Evolutionary conservation across 2,113 vertebrate species (phyloP), one percentile per base, ranked within the genome.

Genomic region (Lates calcarifer): DNA sequence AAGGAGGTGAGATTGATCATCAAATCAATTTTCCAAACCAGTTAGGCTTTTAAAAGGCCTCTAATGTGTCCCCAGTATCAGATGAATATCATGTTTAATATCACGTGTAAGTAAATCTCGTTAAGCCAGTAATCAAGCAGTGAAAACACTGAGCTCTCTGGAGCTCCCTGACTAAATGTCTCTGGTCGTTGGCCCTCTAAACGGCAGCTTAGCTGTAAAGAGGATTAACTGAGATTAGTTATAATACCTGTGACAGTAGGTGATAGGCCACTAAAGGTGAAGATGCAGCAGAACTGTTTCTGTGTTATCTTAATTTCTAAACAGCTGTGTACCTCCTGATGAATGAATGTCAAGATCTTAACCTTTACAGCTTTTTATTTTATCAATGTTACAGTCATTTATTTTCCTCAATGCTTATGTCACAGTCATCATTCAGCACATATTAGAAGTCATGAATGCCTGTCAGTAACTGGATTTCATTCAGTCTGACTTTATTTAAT

Each of bases 211-310:
- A 79, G 72, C 61, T 55, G 71, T 55, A 79, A 88, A 90, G 76
- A 84, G 90, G 87, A 87, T 89, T 89, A 88, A 45, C 2, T 39
- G 24, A 83, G 90, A 86, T 91, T 87, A 90, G 83, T 75, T 66
- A 53, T 81, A 85, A 91, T 73, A 81, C 84, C 84, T 81, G 82
- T 66, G 81, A 88, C 73, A 58, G 67, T 37, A 47, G 51, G 26
- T 79, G 75, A 81, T 74, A 33, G 76, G 73, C 60, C 33, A 66
- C 71, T 84, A 49, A 83, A 85, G 67, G 41, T 71, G 53, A 65
- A 24, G 53, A 62, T 51, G 74, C 66, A 74, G 43, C 63, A 22
- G 24, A 68, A 56, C 65, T 33, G 12, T 43, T 45, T 35, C 12
- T 66, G 0, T 43, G 31, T 53, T 31, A n/a, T 55, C 22, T 57